These are phyloP conservation scores for Orius laevigatus DNA, from an alignment of 1,140 invertebrate genomes.

Conservation along the genomic window DNA sequence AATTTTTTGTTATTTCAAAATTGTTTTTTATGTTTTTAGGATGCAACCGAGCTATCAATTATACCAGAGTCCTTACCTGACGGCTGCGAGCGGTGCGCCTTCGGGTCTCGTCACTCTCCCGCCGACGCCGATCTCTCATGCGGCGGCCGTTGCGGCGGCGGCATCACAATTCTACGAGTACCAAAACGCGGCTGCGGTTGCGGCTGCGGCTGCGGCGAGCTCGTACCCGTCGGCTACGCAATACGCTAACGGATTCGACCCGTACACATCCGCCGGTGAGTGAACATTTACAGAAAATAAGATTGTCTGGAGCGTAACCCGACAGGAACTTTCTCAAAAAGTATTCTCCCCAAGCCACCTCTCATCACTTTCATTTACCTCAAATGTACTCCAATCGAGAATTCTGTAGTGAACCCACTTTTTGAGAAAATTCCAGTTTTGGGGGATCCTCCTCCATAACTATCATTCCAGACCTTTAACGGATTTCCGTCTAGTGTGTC, in stretches of 20 bases:
- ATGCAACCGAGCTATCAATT: conserved; percentile 27
- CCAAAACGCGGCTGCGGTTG: conserved; percentile 24
- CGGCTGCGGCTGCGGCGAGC: conserved; percentile 22
- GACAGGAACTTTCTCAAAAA: too few relatives aligned
- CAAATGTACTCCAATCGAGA: neutral
- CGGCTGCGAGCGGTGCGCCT: conserved; percentile 20
- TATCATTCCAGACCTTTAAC: too few relatives aligned
- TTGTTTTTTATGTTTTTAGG: conserved; percentile 15
- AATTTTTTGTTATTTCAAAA: neutral
- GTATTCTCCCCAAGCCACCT: too few relatives aligned
- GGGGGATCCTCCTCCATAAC: neutral
- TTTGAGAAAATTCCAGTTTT: neutral
- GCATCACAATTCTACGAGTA: conserved; percentile 28
- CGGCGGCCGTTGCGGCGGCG: conserved; percentile 20
- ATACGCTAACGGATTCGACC: conserved; percentile 25
- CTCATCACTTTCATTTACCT: neutral
- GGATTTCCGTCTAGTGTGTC: too few relatives aligned
- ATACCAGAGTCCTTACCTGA: conserved; percentile 26
- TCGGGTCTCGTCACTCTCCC: conserved; percentile 25
- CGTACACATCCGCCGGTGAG: conserved; percentile 22
- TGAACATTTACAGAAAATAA: neutral
- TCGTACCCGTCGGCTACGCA: conserved; percentile 23
- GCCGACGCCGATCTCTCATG: conserved; percentile 21
- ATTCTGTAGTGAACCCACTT: neutral
- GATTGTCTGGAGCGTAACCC: neutral